These are phyloP conservation scores for Cybosia mesomella DNA, from an alignment of 2,888 invertebrate species.

Conservation along the genomic window DNA sequence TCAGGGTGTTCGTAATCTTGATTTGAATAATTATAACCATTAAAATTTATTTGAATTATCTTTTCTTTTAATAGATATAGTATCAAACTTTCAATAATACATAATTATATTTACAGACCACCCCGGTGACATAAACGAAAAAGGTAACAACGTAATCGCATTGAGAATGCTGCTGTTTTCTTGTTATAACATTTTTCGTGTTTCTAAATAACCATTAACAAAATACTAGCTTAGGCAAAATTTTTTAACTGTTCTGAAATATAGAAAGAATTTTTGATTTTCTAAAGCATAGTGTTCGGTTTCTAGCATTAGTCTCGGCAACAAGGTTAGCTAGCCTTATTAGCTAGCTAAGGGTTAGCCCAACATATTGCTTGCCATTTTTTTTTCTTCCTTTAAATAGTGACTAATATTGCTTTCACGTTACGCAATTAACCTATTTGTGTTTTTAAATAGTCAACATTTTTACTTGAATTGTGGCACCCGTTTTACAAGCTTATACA, in stretches of 20 bases:
- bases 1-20: conserved; percentile 18
- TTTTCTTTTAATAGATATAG: conserved; percentile 2
- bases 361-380: conserved; percentile 7
- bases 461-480: conserved; percentile 14
- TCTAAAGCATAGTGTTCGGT: conserved; percentile 12
- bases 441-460: neutral
- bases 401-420: conserved; percentile 21
- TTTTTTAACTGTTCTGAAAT: neutral
- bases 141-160: conserved; percentile 72
- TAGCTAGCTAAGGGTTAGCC: neutral
- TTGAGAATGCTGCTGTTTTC: conserved; percentile 53
- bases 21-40: neutral
- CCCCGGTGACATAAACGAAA: conserved; percentile 74
- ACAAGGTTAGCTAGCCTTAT: neutral
- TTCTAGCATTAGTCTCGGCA: neutral
- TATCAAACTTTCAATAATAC: conserved; percentile 20
- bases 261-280: neutral
- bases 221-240: neutral
- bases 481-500: conserved; percentile 2
- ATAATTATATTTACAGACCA: conserved; percentile 73
- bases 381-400: conserved; percentile 6
- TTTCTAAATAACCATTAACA: conserved; percentile 37
- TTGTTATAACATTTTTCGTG: conserved; percentile 35
- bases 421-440: neutral
- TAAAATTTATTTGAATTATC: neutral